Percentiles rank a stretch among this genome's conserved stretches.
Conservation (phyloP, 2,888 invertebrate genomes). For the Macropis europaea region DNA sequence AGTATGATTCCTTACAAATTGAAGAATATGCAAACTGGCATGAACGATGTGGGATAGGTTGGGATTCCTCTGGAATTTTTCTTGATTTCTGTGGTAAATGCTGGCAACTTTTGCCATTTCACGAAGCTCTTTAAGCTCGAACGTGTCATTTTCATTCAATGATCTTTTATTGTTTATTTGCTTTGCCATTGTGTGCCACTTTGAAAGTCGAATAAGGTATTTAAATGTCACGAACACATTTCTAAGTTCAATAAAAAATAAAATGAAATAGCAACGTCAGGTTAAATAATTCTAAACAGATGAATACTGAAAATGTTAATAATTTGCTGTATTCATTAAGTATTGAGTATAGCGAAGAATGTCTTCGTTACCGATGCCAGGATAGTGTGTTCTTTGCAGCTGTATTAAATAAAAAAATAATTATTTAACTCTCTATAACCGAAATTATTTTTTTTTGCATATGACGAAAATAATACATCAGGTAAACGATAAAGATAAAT, state of each 20-base stretch:
- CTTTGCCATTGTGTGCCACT: not conserved
- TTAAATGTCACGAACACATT: not conserved
- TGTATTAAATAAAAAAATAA: too few species aligned
- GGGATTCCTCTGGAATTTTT: conserved; percentile 65
- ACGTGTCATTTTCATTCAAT: conserved; percentile 16
- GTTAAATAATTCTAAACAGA: not conserved
- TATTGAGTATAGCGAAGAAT: too few species aligned
- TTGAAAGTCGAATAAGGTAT: not conserved
- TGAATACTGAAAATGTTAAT: not conserved
- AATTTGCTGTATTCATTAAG: not conserved
- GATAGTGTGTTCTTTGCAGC: conserved; percentile 2
- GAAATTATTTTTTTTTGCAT: too few species aligned
- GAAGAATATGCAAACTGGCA: conserved; percentile 65
- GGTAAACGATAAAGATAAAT: too few species aligned
- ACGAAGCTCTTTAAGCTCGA: conserved; percentile 57
- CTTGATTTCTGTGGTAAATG: conserved; percentile 60
- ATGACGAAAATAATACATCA: too few species aligned
- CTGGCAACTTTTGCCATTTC: conserved; percentile 68
- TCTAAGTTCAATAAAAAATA: not conserved
- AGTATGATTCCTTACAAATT: conserved; percentile 69
- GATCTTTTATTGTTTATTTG: not conserved
- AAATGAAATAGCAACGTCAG: not conserved
- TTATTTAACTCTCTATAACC: too few species aligned
- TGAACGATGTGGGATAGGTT: conserved; percentile 71
- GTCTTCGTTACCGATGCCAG: not conserved